phyloP scores from a whole-genome alignment of 2,797 vertebrate genomes.

The Aphelocoma californica region DNA sequence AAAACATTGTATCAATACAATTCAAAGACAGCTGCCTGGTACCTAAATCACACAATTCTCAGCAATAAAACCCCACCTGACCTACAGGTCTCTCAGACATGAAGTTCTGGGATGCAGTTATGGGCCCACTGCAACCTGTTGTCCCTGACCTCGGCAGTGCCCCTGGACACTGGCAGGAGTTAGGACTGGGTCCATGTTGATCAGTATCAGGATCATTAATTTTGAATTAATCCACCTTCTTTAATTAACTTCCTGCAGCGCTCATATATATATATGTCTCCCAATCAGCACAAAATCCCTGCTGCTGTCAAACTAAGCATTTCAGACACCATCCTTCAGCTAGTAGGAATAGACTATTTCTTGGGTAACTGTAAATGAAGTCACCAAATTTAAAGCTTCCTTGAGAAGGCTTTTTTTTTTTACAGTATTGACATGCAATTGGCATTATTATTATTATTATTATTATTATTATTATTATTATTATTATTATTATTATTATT shows the following conservation, averaged over 20 bases:
- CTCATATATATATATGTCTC: background rate
- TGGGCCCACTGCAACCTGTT: background rate
- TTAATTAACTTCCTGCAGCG: background rate
- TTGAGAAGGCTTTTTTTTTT: background rate
- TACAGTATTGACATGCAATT: background rate
- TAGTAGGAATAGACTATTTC: background rate
- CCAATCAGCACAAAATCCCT: background rate
- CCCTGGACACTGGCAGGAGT: background rate
- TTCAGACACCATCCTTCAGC: background rate
- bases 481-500: too few relatives aligned
- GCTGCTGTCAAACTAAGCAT: background rate
- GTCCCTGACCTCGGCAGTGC: background rate
- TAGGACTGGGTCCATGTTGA: background rate
- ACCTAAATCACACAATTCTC: background rate
- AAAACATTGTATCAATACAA: background rate
- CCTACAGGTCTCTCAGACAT: too few relatives aligned
- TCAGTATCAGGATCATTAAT: rapidly evolving
- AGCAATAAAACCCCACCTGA: background rate
- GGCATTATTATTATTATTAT: background rate
- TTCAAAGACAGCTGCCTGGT: background rate
- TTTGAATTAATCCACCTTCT: background rate
- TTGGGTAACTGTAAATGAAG: background rate
- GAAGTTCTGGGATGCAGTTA: background rate
- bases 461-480: background rate
- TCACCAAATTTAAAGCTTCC: background rate